Evolutionary conservation across 2,888 invertebrate species (phyloP).

Genomic region (Hypercompe scribonia): DNA sequence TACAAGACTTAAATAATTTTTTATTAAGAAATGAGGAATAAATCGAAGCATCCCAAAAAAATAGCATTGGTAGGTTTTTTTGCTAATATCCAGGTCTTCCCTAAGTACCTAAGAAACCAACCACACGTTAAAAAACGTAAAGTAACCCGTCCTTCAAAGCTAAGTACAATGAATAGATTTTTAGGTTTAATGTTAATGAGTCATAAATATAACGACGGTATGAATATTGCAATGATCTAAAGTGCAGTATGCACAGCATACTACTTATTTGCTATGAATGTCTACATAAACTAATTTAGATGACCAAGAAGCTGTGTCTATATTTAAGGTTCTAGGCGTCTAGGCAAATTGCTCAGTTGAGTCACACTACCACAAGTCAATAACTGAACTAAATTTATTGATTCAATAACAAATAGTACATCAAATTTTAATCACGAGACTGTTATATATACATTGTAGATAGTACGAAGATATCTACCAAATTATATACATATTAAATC

Average conservation of each 20-base stretch:
- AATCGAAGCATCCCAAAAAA: constrained; percentile 35
- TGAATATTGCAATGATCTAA: constrained; percentile 50
- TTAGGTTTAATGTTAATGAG: constrained; percentile 42
- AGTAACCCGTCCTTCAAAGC: constrained; percentile 32
- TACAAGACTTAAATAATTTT: constrained; percentile 62
- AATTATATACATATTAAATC: constrained; percentile 14
- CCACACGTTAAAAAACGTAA: constrained; percentile 34
- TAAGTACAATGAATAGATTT: constrained; percentile 57
- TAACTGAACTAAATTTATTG: constrained; percentile 16
- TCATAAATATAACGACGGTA: constrained; percentile 48
- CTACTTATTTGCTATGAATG: constrained; percentile 47
- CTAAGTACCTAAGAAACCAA: constrained; percentile 53
- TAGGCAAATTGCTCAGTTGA: constrained; percentile 62
- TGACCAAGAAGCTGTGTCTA: constrained; percentile 47
- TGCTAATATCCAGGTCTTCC: constrained; percentile 44
- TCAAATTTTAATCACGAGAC: constrained; percentile 41
- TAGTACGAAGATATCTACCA: not conserved
- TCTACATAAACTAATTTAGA: constrained; percentile 41
- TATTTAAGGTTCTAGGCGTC: constrained; percentile 53
- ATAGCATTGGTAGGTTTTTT: constrained; percentile 42
- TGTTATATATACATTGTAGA: constrained; percentile 34
- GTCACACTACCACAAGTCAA: constrained; percentile 67
- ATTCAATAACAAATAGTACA: constrained; percentile 32
- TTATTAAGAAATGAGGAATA: constrained; percentile 59
- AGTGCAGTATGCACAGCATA: constrained; percentile 68